These are phyloP conservation scores for Ochotona curzoniae DNA, from an alignment of 2,113 vertebrate genomes.

Conservation along the genomic window DNA sequence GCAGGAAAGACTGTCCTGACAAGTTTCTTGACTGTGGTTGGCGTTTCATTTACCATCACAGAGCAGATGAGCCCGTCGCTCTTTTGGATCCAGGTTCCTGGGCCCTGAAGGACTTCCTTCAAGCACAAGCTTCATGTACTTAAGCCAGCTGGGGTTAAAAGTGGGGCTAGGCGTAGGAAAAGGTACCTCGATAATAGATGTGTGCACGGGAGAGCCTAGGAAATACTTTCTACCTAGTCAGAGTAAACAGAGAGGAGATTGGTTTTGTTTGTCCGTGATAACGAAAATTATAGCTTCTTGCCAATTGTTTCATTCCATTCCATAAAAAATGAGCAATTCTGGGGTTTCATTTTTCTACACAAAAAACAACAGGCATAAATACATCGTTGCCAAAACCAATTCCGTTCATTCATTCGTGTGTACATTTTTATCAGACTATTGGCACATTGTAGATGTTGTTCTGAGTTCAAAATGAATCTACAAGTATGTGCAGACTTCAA, in stretches of 20 bases:
- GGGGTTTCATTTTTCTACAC: slow-evolving; percentile 15
- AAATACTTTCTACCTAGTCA: slow-evolving; percentile 32
- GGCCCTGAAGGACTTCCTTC: neutral
- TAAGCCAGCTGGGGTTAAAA: slow-evolving; percentile 54
- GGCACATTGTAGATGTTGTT: slow-evolving; percentile 4
- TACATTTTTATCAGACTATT: neutral
- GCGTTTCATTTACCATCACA: slow-evolving; percentile 26
- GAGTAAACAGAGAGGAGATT: slow-evolving; percentile 24
- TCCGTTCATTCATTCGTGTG: slow-evolving; percentile 14
- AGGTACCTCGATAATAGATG: neutral
- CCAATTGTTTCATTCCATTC: neutral
- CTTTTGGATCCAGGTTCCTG: slow-evolving; percentile 19
- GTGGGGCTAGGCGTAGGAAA: neutral
- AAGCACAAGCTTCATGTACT: neutral
- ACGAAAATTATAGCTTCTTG: slow-evolving; percentile 43
- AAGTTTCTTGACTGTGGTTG: slow-evolving; percentile 25
- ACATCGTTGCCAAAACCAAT: slow-evolving; percentile 54
- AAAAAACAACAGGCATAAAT: slow-evolving; percentile 28
- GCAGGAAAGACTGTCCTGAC: slow-evolving; percentile 22
- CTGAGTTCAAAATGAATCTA: neutral
- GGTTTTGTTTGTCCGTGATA: slow-evolving; percentile 9
- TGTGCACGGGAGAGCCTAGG: neutral
- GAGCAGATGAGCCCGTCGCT: neutral
- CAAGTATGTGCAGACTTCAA: slow-evolving; percentile 2
- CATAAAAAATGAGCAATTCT: slow-evolving; percentile 32